Base-by-base conservation (phyloP, 2,797 vertebrate species). In the Austrolebias charrua region DNA sequence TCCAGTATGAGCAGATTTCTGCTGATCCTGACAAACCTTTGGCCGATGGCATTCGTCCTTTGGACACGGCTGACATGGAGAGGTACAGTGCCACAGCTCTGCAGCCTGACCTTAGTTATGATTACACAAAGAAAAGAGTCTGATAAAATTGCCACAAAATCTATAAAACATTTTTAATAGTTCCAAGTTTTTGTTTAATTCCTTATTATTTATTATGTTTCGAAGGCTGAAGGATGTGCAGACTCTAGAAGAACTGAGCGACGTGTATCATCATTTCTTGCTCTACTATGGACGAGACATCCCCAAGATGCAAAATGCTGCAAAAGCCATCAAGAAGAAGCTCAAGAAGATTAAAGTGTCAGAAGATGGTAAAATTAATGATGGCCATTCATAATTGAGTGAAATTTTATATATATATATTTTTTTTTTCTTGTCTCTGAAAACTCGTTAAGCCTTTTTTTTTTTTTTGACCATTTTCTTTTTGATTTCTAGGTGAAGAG, bases 231-330 rank as follows among this genome's bases (percentile, higher is more conserved):
- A 98, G 86, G 97, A 99, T 0, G 96, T 99, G 54, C 95, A 98
- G 75, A 97, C 95, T 51, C 95, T 98, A 75, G 98, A 99, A 2
- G 98, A 99, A 75, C 91, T 99, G 71, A 93, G 95, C 44, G 98
- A 99, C 0, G 96, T 99, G 38, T 99, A 99, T 86, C 96, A 98
- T 84, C 97, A 99, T 84, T 99, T 99, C 69, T 85, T 98, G 77
- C 94, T 99, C 5, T 99, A 99, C 87, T 99, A 99, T 10, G 98
- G 98, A 44, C 93, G 97, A 63, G 97, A 99, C 84, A 97, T 99
- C 71, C 98, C 98, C 59, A 98, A 95, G 86, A 99, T 99, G 98
- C 97, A 99, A 83, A 99, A 99, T 1, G 91, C 96, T 4, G 92
- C 94, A 67, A 99, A 97, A 79, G 78, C 92, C 59, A 94, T 54